Percentiles rank a stretch among this genome's conserved stretches.
Evolutionary conservation across 2,113 vertebrate genomes (phyloP).

Genomic region (Oncorhynchus keta): DNA sequence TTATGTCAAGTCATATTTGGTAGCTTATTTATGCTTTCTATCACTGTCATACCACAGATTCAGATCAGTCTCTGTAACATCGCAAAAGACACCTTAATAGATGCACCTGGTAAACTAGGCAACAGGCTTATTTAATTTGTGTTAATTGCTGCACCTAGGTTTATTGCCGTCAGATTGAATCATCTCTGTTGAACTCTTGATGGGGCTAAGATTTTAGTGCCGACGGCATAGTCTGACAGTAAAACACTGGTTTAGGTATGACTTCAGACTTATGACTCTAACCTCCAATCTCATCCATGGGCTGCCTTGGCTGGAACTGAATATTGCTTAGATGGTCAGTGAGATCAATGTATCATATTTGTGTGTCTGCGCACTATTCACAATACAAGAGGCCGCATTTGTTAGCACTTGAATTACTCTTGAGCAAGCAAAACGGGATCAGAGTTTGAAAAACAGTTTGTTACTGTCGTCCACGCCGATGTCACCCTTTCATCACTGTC

Average conservation of each 20-base stretch:
- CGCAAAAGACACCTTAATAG: not conserved
- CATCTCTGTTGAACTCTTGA: slow-evolving; percentile 46
- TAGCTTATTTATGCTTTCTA: not conserved
- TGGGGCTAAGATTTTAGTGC: slow-evolving; percentile 39
- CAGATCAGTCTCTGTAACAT: slow-evolving; percentile 1
- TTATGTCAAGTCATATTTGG: too few relatives aligned
- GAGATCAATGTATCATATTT: too few relatives aligned
- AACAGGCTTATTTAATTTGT: slow-evolving; percentile 52
- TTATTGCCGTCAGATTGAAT: slow-evolving; percentile 51
- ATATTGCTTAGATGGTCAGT: too few relatives aligned
- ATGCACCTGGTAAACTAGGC: slow-evolving; percentile 29
- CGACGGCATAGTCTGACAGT: slow-evolving; percentile 19
- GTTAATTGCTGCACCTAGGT: slow-evolving; percentile 63
- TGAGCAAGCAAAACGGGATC: too few relatives aligned
- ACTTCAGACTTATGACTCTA: not conserved
- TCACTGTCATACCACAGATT: not conserved
- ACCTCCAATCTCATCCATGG: too few relatives aligned
- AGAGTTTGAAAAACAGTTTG: not conserved
- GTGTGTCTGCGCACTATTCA: too few relatives aligned
- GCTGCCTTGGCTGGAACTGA: too few relatives aligned
- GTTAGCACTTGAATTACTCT: too few relatives aligned
- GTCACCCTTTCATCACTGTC: not conserved
- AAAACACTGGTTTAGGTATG: not conserved
- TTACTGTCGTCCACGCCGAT: not conserved
- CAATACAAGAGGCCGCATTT: too few relatives aligned